These are phyloP conservation scores for Pangasius sanitwongsei DNA, from an alignment of 2,797 vertebrate species.

Conservation along the genomic window DNA sequence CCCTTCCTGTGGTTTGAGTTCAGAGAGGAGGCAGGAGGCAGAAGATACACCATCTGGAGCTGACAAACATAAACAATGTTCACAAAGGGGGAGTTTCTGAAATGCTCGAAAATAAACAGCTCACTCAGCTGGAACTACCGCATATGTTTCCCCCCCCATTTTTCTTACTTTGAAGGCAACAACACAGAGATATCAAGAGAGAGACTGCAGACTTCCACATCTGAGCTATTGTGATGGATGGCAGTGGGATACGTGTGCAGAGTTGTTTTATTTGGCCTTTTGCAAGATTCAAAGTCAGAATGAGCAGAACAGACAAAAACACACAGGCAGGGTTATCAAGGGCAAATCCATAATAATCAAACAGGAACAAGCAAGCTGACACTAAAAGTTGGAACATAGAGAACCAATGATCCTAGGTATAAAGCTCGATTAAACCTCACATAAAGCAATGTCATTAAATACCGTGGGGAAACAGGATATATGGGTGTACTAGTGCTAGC, in stretches of 20 bases:
- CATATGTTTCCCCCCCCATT: conserved; percentile 39
- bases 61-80: conserved; percentile 59
- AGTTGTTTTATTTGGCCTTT: conserved; percentile 19
- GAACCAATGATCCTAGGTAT: conserved; percentile 18
- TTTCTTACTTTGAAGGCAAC: conserved; percentile 45
- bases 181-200: conserved; percentile 36
- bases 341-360: conserved; percentile 28
- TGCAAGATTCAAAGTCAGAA: not conserved
- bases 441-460: conserved; percentile 33
- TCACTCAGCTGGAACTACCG: conserved; percentile 51
- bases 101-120: conserved; percentile 53
- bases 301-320: conserved; percentile 3
- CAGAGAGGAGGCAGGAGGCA: conserved; percentile 46
- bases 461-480: conserved; percentile 16
- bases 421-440: conserved; percentile 29
- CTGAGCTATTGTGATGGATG: conserved; percentile 6
- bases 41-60: conserved; percentile 54
- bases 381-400: conserved; percentile 16
- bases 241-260: conserved; percentile 9
- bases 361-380: conserved; percentile 5
- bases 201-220: conserved; percentile 10
- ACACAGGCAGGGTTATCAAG: conserved; percentile 12
- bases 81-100: conserved; percentile 51
- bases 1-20: conserved; percentile 40
- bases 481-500: conserved; percentile 39